These are phyloP conservation scores for Hirudinaria manillensis DNA, from an alignment of 2,888 invertebrate species.

Conservation along the genomic window DNA sequence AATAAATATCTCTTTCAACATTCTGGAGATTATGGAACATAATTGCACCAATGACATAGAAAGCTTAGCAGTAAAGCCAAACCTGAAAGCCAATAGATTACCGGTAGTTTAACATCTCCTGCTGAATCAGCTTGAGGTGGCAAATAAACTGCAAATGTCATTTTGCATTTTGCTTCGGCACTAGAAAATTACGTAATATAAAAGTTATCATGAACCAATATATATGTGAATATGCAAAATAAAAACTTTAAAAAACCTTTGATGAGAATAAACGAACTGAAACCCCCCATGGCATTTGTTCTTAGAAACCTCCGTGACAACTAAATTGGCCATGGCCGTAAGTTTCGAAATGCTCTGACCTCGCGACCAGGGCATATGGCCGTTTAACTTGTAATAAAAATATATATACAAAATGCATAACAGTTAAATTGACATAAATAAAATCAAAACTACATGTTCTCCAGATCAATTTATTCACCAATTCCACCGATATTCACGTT, in stretches of 20 bases:
- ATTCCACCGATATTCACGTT: too few species aligned
- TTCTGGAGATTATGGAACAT: background rate
- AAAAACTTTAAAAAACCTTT: slow-evolving; percentile 59
- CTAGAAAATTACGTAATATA: slow-evolving; percentile 54
- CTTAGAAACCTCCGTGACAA: slow-evolving; percentile 33
- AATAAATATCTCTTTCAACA: background rate
- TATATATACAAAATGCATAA: too few species aligned
- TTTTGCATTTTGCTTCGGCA: slow-evolving; percentile 71
- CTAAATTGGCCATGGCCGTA: background rate
- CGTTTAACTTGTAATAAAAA: too few species aligned
- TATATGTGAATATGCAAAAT: background rate
- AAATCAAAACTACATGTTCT: too few species aligned
- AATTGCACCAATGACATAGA: background rate
- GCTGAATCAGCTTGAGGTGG: slow-evolving; percentile 65
- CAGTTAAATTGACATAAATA: too few species aligned
- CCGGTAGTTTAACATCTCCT: slow-evolving; percentile 62
- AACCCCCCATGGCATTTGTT: slow-evolving; percentile 67
- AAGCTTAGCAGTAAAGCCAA: background rate
- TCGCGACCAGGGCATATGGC: background rate
- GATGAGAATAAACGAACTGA: slow-evolving; percentile 77
- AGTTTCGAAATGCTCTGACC: background rate
- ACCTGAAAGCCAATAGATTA: slow-evolving; percentile 78
- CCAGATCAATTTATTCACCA: too few species aligned
- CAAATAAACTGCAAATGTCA: slow-evolving; percentile 86
- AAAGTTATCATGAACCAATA: background rate